Evolutionary conservation across 2,113 vertebrate species (phyloP), one percentile per base, ranked within the genome.

Genomic region (Hippopotamus amphibius): DNA sequence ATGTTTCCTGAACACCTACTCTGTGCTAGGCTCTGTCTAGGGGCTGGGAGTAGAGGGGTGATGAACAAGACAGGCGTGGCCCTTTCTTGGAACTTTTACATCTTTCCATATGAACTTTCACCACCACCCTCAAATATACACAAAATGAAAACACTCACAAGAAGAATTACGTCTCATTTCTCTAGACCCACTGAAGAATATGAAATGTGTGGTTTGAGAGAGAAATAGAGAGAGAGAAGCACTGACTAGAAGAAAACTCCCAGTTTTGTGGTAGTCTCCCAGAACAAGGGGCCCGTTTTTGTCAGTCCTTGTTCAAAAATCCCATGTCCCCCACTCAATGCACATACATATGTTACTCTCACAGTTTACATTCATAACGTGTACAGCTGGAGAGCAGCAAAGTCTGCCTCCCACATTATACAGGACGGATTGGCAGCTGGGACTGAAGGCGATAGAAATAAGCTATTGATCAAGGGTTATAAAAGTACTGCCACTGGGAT

Each of bases 391-490:
- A 93, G 76, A 93, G 79, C 80, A 6, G 80, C 0, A 0, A 74
- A 82, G 87, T 92, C 80, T 69, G 87, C 93, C 92, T 97, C 72
- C 93, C 88, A 76, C 96, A 94, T 96, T 81, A 92, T 53, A 94
- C 96, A 74, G 92, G 69, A 48, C 5, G 33, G 97, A 97, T 97
- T 97, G 98, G 98, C 98, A 97, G 96, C 96, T 89, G 93, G 90
- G 96, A 97, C 97, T 69, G 92, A 98, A 97, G 90, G 95, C 88
- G 7, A 98, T 97, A 98, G 98, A 98, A 97, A 98, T 97, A 97
- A 97, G 98, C 97, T 98, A 98, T 98, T 98, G 98, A 98, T 98
- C 98, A 98, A 97, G 96, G 96, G 97, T 96, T 97, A 97, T 97
- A 97, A 97, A 98, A 98, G 97, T 97, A 77, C 95, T 46, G 95